Base-by-base conservation (phyloP, 2,888 invertebrate genomes). In the Temnothorax ravouxi region DNA sequence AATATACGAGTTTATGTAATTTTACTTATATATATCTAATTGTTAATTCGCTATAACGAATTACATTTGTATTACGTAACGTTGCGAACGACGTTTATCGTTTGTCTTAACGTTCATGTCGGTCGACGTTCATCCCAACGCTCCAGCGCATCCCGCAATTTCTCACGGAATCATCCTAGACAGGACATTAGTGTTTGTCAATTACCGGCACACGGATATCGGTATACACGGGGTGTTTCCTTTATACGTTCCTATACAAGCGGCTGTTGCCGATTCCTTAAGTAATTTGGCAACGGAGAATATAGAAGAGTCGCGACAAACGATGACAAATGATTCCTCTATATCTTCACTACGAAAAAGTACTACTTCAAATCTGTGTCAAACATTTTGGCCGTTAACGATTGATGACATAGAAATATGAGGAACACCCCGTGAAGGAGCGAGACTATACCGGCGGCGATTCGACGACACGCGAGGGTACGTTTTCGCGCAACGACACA, bases 161-260 rank as follows among this genome's bases (percentile, higher is more conserved):
- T 72, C 38, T 84, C 79, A 72, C 69, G 11, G 72, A 74, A 74
- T 71, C 74, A 81, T 84, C 54, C 50, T 71, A 66, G 29, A 18
- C 44, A 71, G 34, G 54, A 34, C 89, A 90, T 90, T 87, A 88
- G 87, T 90, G 87, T 87, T 88, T 90, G 88, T 90, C 88, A 88
- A 87, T 90, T 88, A 90, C 69, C 59, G 82, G 59, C 61, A 18
- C 3, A 29, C 34, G 50, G 25, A 75, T 47, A 50, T 59, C 29
- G 21, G 54, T 52, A 34, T 52, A 34, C 44, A 67, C 54, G 15
- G 50, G 25, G 18, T 47, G 34, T 59, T 21, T 15, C 41, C 29
- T 25, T 41, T 54, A 44, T 25, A 29, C 59, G 47, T 21, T 62
- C 2, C 21, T 4, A 18, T 2, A 5, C 18, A n/a, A n/a, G n/a